Evolutionary conservation across 2,113 vertebrate species (phyloP).

Genomic region (Ascaphus truei): DNA sequence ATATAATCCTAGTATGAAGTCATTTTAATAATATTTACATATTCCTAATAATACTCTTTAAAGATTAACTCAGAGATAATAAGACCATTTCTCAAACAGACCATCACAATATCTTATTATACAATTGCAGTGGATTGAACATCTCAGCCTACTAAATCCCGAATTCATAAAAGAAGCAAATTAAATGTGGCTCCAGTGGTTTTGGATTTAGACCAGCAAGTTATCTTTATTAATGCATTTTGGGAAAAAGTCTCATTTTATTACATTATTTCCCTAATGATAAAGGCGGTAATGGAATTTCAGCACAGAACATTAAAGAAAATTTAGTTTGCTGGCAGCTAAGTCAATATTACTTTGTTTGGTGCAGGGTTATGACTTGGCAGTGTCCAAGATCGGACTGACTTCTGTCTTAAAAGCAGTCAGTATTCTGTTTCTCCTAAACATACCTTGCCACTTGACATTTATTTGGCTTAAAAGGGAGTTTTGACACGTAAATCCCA

Average conservation of each 20-base stretch:
- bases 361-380: constrained; percentile 54
- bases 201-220: constrained; percentile 66
- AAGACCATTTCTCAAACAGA: constrained; percentile 35
- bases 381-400: constrained; percentile 41
- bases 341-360: constrained; percentile 46
- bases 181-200: constrained; percentile 71
- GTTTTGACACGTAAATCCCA: constrained; percentile 73
- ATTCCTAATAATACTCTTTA: constrained; percentile 30
- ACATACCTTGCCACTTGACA: constrained; percentile 63
- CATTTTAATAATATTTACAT: neutral
- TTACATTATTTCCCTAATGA: constrained; percentile 67
- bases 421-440: constrained; percentile 49
- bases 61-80: constrained; percentile 42
- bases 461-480: constrained; percentile 69
- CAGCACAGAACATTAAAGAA: constrained; percentile 57
- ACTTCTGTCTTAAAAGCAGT: constrained; percentile 51
- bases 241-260: constrained; percentile 64
- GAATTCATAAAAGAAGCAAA: constrained; percentile 62
- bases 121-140: constrained; percentile 47
- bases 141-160: constrained; percentile 47
- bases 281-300: constrained; percentile 63
- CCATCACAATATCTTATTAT: constrained; percentile 50
- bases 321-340: constrained; percentile 51
- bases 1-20: neutral
- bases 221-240: constrained; percentile 69